These are phyloP conservation scores for Sipunculus nudus DNA, from an alignment of 2,888 invertebrate genomes.

Conservation along the genomic window DNA sequence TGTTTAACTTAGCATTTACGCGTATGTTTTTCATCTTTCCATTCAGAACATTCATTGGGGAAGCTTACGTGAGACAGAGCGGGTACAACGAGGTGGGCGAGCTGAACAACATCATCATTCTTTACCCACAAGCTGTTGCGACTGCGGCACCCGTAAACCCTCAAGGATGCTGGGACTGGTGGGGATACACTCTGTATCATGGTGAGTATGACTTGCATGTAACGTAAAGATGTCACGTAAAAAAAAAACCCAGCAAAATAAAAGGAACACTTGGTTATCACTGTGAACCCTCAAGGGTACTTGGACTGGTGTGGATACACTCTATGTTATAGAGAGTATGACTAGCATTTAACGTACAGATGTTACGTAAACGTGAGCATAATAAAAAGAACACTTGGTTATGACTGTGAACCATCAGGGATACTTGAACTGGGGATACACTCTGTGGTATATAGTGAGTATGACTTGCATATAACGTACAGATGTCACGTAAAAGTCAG, in stretches of 20 bases:
- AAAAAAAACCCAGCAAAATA: too few relatives aligned
- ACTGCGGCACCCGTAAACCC: conserved; percentile 22
- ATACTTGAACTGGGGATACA: conserved; percentile 58
- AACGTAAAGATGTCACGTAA: too few relatives aligned
- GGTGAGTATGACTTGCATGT: too few relatives aligned
- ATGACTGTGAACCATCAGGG: conserved; percentile 44
- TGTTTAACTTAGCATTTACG: too few relatives aligned
- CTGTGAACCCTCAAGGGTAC: conserved; percentile 48
- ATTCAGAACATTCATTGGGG: conserved; percentile 41
- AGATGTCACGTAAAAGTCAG: too few relatives aligned
- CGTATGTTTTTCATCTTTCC: too few relatives aligned
- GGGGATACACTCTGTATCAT: too few relatives aligned
- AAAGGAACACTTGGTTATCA: conserved; percentile 5
- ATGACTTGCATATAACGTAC: too few relatives aligned
- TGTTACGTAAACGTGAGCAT: too few relatives aligned
- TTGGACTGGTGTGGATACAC: conserved; percentile 58
- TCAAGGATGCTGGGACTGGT: conserved; percentile 46
- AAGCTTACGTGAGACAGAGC: conserved; percentile 45
- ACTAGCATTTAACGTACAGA: too few relatives aligned
- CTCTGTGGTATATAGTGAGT: too few relatives aligned
- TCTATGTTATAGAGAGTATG: too few relatives aligned
- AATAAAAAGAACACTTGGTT: background rate
- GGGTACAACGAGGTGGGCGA: conserved; percentile 58
- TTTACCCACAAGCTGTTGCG: conserved; percentile 49
- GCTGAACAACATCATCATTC: conserved; percentile 52